phyloP scores from a whole-genome alignment of 2,888 invertebrate species.

The Erannis defoliaria region DNA sequence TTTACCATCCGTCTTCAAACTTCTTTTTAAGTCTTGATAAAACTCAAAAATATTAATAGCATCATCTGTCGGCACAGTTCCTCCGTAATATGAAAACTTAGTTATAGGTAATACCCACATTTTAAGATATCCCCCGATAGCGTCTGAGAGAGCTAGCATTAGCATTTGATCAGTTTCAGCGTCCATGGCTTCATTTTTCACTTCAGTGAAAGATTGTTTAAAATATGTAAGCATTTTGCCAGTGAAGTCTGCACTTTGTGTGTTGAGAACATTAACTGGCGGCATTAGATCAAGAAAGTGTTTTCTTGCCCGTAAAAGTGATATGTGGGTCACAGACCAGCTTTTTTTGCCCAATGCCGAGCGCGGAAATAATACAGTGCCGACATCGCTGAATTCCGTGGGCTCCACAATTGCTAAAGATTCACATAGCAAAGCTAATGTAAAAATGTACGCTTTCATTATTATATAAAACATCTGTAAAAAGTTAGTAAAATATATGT shows the following conservation, averaged over 20 bases:
- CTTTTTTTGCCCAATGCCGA: conserved; percentile 54
- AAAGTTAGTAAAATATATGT: conserved; percentile 58
- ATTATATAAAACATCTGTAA: conserved; percentile 31
- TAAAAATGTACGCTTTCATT: conserved; percentile 50
- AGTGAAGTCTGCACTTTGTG: conserved; percentile 60
- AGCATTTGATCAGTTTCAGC: conserved; percentile 56
- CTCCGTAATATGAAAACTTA: conserved; percentile 88
- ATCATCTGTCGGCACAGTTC: conserved; percentile 84
- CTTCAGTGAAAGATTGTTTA: conserved; percentile 54
- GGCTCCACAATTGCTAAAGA: conserved; percentile 27
- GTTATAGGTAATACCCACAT: conserved; percentile 87
- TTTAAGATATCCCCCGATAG: conserved; percentile 87
- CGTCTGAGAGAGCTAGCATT: conserved; percentile 77
- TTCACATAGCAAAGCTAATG: conserved; percentile 46
- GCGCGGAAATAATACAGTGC: conserved; percentile 68
- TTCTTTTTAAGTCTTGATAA: conserved; percentile 85
- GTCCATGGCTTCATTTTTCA: conserved; percentile 60
- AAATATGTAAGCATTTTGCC: conserved; percentile 62
- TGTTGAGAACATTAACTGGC: conserved; percentile 52
- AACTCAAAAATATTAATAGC: conserved; percentile 84
- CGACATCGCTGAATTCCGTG: conserved; percentile 60
- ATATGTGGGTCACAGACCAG: conserved; percentile 62
- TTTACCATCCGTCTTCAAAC: conserved; percentile 86
- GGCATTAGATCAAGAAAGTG: conserved; percentile 69
- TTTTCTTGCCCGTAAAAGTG: conserved; percentile 63